Base-by-base conservation (phyloP, 2,797 vertebrate species). In the Borostomias antarcticus region DNA sequence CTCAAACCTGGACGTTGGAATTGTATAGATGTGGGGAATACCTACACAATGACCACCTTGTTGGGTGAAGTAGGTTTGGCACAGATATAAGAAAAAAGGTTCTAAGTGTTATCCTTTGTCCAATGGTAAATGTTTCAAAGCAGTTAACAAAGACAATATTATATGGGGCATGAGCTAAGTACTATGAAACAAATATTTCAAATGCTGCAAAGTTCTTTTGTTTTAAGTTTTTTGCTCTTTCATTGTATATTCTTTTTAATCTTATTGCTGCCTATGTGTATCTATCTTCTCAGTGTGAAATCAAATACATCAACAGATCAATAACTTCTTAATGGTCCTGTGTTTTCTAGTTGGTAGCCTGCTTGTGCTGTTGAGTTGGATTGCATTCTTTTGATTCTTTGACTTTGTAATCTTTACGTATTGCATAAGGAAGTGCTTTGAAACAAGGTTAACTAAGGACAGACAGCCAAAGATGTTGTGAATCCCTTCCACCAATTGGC, bases 401-500 rank as follows among this genome's bases (percentile, higher is more conserved):
- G 61, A 68, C 58, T 77, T 77, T 76, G 17, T 53, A 37, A 65
- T 30, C 72, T 61, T 35, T 78, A 61, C 40, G 81, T 79, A 64
- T 78, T 78, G 72, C 62, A 66, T 58, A 56, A 69, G 70, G 84
- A 86, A 85, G 79, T 85, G 80, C 72, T 84, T 70, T 64, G 70
- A 80, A 76, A 64, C 54, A 66, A 50, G 58, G 57, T 57, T 54
- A 67, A 62, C 63, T 71, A 75, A 66, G 63, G 50, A 75, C 76
- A 69, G 3, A 35, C 73, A 83, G 87, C 87, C 86, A 89, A 88
- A 89, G 80, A 88, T 77, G 83, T 81, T 85, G n/a, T 40, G 79
- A 10, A 30, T 53, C 78, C 82, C 80, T 76, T 74, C 65, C 80
- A 85, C 77, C 66, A 81, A 83, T 70, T 79, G 75, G 73, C 75